Base-by-base conservation (phyloP, 2,113 vertebrate genomes). In the Hymenochirus boettgeri region DNA sequence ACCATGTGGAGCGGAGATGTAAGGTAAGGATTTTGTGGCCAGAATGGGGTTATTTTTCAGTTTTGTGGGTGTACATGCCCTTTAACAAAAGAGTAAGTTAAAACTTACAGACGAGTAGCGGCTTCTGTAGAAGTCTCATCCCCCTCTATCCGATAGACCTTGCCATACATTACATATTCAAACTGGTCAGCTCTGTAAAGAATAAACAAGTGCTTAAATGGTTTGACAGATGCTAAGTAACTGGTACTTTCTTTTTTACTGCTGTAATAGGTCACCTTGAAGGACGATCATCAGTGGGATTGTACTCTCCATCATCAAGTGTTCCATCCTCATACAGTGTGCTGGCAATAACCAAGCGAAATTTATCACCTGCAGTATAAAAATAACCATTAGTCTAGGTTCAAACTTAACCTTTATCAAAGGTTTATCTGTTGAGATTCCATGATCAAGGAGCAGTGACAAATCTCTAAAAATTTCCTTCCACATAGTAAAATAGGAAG, bases 121-220 rank as follows among this genome's bases (percentile, higher is more conserved):
- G 96, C 96, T 85, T 99, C 96, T 0, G 96, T 99, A 17, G 96
- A 98, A 0, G 96, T 99, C 77, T 99, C 96, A 0, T 99, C 96
- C 0, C 96, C 96, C 61, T 99, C 96, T 0, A 99, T 99, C 75
- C 93, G 88, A 76, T 99, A 99, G 37, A 97, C 94, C 61, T 99
- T 99, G 54, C 96, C 96, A 0, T 99, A 99, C 96, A 99, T 99
- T 24, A 96, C 96, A 1, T 99, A 99, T 72, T 99, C 96, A 70
- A 99, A 99, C 70, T 99, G 96, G 83, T 98, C 96, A 4, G 96
- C 94, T 81, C 96, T 99, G 74, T n/a, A 13, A 0, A 2, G 1
- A 6, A 51, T 50, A 3, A 69, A 51, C 59, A 18, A 17, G 57
- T 1, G 10, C 33, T 12, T 35, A 3, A 5, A 3, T 4, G 33